Evolutionary conservation across 2,797 vertebrate genomes (phyloP).

Genomic region (Chiloscyllium punctatum): DNA sequence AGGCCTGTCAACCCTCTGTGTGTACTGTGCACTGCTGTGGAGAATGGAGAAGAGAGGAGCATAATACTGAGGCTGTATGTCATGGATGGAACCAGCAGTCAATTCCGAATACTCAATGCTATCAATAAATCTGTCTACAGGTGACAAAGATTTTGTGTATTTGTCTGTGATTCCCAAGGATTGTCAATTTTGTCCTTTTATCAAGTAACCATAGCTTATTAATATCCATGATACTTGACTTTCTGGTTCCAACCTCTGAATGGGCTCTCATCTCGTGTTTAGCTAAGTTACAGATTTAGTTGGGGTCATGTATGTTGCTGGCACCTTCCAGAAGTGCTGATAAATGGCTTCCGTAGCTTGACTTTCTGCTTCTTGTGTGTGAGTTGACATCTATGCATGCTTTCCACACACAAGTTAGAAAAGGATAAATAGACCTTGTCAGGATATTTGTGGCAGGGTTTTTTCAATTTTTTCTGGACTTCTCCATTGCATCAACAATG

Average conservation of each 20-base stretch:
- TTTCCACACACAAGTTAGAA: too few species aligned
- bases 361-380: neutral
- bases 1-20: neutral
- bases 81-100: neutral
- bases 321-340: neutral
- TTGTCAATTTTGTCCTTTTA: neutral
- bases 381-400: too few species aligned
- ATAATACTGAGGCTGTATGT: neutral
- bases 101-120: neutral
- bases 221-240: neutral
- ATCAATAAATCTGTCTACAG: neutral
- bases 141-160: neutral
- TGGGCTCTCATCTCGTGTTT: neutral
- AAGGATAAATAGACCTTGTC: too few species aligned
- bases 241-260: too few species aligned
- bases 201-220: neutral
- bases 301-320: neutral
- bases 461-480: too few species aligned
- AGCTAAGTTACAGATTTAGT: neutral
- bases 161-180: neutral
- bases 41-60: neutral
- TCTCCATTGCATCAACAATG: neutral
- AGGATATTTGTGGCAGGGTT: too few species aligned
- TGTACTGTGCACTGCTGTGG: neutral
- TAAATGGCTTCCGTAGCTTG: too few species aligned